These are phyloP conservation scores for Terebella lapidaria DNA, from an alignment of 2,888 invertebrate species.

Conservation along the genomic window DNA sequence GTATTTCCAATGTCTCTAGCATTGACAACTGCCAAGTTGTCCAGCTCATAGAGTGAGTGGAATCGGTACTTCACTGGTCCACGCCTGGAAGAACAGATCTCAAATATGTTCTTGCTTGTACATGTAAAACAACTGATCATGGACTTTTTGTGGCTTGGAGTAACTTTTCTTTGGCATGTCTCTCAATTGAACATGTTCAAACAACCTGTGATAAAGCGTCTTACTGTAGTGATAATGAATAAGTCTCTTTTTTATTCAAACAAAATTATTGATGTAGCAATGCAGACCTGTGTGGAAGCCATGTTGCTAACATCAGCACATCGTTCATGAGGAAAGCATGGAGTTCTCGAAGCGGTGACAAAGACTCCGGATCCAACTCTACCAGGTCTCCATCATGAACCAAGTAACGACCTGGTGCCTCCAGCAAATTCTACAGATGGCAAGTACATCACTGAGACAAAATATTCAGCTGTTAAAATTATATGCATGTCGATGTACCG, in stretches of 20 bases:
- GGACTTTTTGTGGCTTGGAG: no score
- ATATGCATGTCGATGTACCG: no score
- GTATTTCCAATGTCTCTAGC: slow-evolving; percentile 80
- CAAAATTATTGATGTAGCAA: background rate
- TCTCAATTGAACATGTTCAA: no score
- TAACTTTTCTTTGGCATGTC: no score
- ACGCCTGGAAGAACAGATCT: slow-evolving; percentile 54
- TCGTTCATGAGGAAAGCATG: slow-evolving; percentile 91
- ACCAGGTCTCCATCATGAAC: slow-evolving; percentile 88
- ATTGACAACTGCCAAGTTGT: slow-evolving; percentile 88
- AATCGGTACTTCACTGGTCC: slow-evolving; percentile 79
- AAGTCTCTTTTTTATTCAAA: background rate
- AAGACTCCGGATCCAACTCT: slow-evolving; percentile 80
- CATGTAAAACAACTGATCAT: no score
- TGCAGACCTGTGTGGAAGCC: slow-evolving; percentile 45
- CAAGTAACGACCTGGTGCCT: slow-evolving; percentile 70
- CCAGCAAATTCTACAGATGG: slow-evolving; percentile 61
- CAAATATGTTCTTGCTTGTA: no score
- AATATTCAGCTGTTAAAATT: background rate
- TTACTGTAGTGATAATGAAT: no score
- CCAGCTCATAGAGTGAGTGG: slow-evolving; percentile 77
- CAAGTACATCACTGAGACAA: background rate
- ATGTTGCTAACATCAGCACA: slow-evolving; percentile 77
- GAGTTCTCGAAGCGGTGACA: slow-evolving; percentile 72
- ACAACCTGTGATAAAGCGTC: no score